Evolutionary conservation across 2,888 invertebrate species (phyloP).

Genomic region (Cotesia congregata): DNA sequence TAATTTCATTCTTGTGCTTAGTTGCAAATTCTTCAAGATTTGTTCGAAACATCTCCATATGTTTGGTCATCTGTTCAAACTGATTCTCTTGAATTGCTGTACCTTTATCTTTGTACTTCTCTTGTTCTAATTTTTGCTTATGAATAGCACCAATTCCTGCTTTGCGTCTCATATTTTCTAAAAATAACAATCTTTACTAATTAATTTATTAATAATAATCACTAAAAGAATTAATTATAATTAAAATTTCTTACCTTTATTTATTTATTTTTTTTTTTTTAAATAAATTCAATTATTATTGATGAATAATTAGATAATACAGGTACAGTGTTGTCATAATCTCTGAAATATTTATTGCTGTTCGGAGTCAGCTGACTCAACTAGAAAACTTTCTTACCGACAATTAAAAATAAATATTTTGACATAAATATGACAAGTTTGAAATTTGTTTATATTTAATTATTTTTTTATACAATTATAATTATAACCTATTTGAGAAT

Average conservation of each 20-base stretch:
- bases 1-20: conserved; percentile 95
- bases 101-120: conserved; percentile 92
- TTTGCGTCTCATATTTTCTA: conserved; percentile 80
- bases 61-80: conserved; percentile 92
- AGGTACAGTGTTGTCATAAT: too few relatives aligned
- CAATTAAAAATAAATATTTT: neutral
- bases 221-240: neutral
- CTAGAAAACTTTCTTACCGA: neutral
- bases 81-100: conserved; percentile 93
- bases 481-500: too few relatives aligned
- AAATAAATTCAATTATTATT: too few relatives aligned
- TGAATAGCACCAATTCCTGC: conserved; percentile 92
- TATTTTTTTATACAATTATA: too few relatives aligned
- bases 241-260: neutral
- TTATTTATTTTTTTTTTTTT: neutral
- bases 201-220: neutral
- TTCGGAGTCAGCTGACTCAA: neutral
- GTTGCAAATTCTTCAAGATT: conserved; percentile 96
- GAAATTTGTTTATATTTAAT: too few relatives aligned
- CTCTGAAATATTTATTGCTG: too few relatives aligned
- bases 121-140: conserved; percentile 88
- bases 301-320: too few relatives aligned
- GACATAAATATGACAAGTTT: too few relatives aligned
- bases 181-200: neutral
- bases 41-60: conserved; percentile 91